phyloP scores from a whole-genome alignment of 2,888 invertebrate species.

The Aricia artaxerxes region DNA sequence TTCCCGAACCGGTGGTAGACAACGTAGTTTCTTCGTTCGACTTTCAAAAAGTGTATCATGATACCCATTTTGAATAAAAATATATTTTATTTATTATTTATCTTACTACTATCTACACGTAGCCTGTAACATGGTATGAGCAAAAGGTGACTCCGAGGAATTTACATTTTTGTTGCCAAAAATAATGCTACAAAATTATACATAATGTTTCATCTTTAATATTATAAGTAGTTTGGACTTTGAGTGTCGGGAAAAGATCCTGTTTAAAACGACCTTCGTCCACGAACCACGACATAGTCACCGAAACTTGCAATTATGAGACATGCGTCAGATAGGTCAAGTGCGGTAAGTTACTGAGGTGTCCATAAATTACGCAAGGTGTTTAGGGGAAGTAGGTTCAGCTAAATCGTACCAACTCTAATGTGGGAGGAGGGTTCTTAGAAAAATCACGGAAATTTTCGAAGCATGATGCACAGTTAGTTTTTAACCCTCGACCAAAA shows the following conservation, averaged over 20 bases:
- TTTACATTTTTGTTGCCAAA: background rate
- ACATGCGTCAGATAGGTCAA: background rate
- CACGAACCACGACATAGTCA: background rate
- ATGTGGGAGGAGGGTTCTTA: too few species aligned
- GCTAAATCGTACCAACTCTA: too few species aligned
- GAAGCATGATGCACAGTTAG: too few species aligned
- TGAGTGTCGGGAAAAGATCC: background rate
- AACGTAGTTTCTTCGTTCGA: too few species aligned
- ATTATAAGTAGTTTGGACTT: background rate
- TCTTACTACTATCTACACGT: too few species aligned
- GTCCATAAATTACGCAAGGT: background rate
- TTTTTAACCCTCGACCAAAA: too few species aligned
- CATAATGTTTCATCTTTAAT: background rate
- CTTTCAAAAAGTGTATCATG: too few species aligned
- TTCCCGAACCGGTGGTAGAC: too few species aligned
- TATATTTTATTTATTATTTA: too few species aligned
- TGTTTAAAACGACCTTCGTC: background rate
- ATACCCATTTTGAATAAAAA: too few species aligned
- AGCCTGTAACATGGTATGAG: background rate
- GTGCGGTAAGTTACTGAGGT: background rate
- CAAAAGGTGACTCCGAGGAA: background rate
- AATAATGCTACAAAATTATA: background rate
- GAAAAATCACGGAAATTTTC: too few species aligned
- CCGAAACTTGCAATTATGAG: background rate
- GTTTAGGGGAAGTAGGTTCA: too few species aligned